Evolutionary conservation across 2,797 vertebrate species (phyloP), one percentile per base, ranked within the genome.

Genomic region (Sebastolobus alascanus): DNA sequence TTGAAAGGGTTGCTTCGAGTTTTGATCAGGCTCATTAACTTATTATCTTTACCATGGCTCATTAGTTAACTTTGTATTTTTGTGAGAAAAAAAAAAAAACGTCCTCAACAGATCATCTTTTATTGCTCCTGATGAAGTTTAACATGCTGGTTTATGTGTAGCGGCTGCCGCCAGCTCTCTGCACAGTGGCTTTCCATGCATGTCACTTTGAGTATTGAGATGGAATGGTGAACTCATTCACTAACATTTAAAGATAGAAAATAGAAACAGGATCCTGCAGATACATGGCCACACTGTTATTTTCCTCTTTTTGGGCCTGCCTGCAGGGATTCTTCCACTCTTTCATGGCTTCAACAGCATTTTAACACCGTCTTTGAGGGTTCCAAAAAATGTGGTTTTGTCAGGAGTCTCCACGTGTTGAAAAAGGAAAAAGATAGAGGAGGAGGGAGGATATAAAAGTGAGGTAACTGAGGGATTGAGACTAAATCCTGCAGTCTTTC

Each of bases 341-440:
- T 80, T 55, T 75, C 77, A 83, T 68, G 82, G 75, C 35, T 77
- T 79, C 58, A 85, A 84, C 66, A 81, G 5, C 29, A 90, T 81
- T 70, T 46, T 25, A 75, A 88, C 86, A 77, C 50, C 33, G 40
- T 72, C 18, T 76, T 43, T 84, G 3, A 73, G 16, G 20, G 5
- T 11, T 43, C 22, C 4, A 12, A 71, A 20, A 74, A 31, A 25
- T 37, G 52, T 25, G 56, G 25, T 64, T 73, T 76, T 70, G n/a
- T 76, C 54, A 73, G 37, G 55, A 73, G 56, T 58, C 13, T 6
- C 29, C 31, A 40, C 4, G 8, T 54, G 37, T 65, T 2, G 55
- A 40, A 77, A 56, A 12, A 37, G 25, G 2, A 68, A 59, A 68
- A 73, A 66, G 18, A 67, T 1, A 40, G 10, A 65, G 68, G 25